Percentiles rank a stretch among this genome's conserved stretches.
Conservation (phyloP, 1,140 invertebrate genomes). For the Drosophila chauvacae region DNA sequence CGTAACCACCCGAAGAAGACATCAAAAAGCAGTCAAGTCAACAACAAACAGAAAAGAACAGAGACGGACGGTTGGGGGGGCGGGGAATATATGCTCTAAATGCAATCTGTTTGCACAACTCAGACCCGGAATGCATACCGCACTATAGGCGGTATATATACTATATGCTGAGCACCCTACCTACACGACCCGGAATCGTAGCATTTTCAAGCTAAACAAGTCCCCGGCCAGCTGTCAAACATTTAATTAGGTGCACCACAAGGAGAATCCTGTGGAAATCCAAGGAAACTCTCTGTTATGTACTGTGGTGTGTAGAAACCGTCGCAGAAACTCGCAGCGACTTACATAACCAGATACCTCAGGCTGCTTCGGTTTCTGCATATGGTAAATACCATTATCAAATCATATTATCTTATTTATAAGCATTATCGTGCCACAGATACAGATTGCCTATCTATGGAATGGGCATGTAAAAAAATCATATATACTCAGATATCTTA, state of each 20-base stretch:
- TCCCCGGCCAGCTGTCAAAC: conserved; percentile 52
- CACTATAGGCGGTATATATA: conserved; percentile 15
- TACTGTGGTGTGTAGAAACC: neutral
- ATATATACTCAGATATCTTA: conserved; percentile 73
- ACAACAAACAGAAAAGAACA: conserved; percentile 53
- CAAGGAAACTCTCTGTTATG: conserved; percentile 2
- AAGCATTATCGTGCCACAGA: conserved; percentile 83
- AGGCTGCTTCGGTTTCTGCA: conserved; percentile 73
- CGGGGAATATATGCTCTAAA: conserved; percentile 67
- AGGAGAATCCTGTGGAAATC: neutral
- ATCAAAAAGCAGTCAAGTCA: conserved; percentile 66
- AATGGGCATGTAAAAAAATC: conserved; percentile 78
- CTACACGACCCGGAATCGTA: neutral
- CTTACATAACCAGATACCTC: conserved; percentile 9
- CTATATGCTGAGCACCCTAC: conserved; percentile 19
- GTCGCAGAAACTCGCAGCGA: neutral
- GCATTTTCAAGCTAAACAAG: conserved; percentile 50
- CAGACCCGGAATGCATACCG: conserved; percentile 14
- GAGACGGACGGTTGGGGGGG: neutral
- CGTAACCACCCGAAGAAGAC: conserved; percentile 46
- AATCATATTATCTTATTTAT: conserved; percentile 84
- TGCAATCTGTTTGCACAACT: conserved; percentile 73
- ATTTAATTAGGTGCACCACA: conserved; percentile 68
- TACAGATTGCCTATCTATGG: conserved; percentile 83
- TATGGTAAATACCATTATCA: conserved; percentile 84